Evolutionary conservation across 2,797 vertebrate genomes (phyloP).

Genomic region (Pseudocheirus occidentalis): DNA sequence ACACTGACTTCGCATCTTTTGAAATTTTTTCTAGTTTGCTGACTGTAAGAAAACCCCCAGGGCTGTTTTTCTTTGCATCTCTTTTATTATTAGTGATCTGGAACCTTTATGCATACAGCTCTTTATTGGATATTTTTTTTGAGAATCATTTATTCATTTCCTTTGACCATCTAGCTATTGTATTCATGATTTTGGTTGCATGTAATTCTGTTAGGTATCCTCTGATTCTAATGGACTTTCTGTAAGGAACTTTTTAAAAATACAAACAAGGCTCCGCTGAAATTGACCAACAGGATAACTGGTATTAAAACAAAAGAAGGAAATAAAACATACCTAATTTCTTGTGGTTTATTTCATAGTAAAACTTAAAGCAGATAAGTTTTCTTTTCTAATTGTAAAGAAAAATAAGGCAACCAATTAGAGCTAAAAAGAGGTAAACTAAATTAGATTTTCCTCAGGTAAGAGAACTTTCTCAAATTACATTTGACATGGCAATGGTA

Average conservation of each 20-base stretch:
- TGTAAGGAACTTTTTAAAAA: constrained; percentile 61
- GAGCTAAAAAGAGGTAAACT: constrained; percentile 65
- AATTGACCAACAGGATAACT: constrained; percentile 44
- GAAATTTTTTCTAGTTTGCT: too few relatives aligned
- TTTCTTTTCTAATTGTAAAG: constrained; percentile 78
- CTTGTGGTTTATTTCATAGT: constrained; percentile 54
- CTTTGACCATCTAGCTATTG: too few relatives aligned
- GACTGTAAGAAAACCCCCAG: too few relatives aligned
- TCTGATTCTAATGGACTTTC: constrained; percentile 60
- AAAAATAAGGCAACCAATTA: constrained; percentile 75
- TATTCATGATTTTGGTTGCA: too few relatives aligned
- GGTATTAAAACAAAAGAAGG: constrained; percentile 59
- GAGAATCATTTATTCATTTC: too few relatives aligned
- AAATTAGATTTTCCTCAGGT: constrained; percentile 74
- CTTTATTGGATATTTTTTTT: too few relatives aligned
- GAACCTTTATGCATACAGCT: too few relatives aligned
- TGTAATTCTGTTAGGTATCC: too few relatives aligned
- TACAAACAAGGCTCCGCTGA: not conserved
- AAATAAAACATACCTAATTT: constrained; percentile 63
- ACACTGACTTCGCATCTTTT: too few relatives aligned
- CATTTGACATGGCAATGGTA: constrained; percentile 62
- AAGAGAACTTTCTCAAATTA: constrained; percentile 72
- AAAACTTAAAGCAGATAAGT: constrained; percentile 58
- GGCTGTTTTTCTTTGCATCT: too few relatives aligned
- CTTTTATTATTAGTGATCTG: too few relatives aligned